A percentile compares a stretch with the other conserved stretches of the same genome.
Evolutionary conservation across 2,888 invertebrate species (phyloP).

Genomic region (Netelia melanura): DNA sequence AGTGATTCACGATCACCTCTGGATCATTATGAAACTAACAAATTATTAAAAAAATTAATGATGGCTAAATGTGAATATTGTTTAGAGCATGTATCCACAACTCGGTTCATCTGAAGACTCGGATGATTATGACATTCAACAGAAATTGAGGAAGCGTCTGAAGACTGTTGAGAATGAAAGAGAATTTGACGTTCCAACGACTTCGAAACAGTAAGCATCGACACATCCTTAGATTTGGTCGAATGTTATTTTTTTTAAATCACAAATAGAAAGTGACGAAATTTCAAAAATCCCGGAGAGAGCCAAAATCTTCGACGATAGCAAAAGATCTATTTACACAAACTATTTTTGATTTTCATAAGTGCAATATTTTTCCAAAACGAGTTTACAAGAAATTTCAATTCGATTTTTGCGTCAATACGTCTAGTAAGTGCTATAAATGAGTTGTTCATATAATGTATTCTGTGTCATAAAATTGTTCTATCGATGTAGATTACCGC

Average conservation of each 20-base stretch:
- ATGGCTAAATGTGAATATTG: background rate
- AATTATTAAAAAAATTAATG: background rate
- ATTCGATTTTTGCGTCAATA: too few species aligned
- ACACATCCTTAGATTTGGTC: too few species aligned
- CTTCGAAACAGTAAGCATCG: conserved; percentile 51
- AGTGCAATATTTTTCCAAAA: too few species aligned
- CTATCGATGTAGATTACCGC: conserved; percentile 18
- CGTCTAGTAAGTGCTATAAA: too few species aligned
- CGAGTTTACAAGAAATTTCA: too few species aligned
- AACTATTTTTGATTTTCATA: too few species aligned
- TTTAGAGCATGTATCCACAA: conserved; percentile 41
- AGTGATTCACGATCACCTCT: background rate
- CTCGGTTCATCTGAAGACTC: conserved; percentile 42
- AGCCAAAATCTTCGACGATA: too few species aligned
- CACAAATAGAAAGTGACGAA: too few species aligned
- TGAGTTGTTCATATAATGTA: too few species aligned
- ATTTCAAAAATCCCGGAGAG: too few species aligned
- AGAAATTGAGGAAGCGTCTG: conserved; percentile 55
- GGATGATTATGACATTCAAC: conserved; percentile 16
- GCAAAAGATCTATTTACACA: too few species aligned
- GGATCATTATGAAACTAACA: background rate
- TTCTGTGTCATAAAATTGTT: background rate
- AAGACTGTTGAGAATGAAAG: conserved; percentile 51
- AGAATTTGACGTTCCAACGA: conserved; percentile 1
- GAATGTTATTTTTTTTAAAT: too few species aligned